Evolutionary conservation across 1,140 invertebrate genomes (phyloP).

Genomic region (Drosophila biarmipes): DNA sequence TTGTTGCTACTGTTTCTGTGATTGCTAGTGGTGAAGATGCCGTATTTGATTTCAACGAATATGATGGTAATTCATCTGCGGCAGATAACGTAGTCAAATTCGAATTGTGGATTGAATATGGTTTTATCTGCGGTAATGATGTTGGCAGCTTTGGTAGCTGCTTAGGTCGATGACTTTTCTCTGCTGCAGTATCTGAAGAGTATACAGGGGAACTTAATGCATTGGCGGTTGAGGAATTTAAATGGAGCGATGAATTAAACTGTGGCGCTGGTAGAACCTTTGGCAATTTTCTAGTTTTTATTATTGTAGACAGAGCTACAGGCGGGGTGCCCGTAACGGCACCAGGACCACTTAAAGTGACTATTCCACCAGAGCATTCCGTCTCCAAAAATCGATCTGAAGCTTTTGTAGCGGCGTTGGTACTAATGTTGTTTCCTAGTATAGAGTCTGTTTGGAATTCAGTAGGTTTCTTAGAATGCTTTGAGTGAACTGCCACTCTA

Average conservation of each 20-base stretch:
- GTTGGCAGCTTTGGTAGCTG: constrained; percentile 69
- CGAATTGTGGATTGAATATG: constrained; percentile 8
- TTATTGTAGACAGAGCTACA: constrained; percentile 4
- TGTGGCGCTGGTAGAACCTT: constrained; percentile 68
- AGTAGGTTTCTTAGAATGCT: constrained; percentile 29
- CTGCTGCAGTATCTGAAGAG: constrained; percentile 11
- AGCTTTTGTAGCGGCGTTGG: constrained; percentile 33
- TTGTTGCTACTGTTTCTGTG: background rate
- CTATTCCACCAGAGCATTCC: constrained; percentile 15
- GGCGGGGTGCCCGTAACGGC: constrained; percentile 1
- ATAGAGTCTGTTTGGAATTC: constrained; percentile 13
- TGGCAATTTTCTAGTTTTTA: constrained; percentile 79
- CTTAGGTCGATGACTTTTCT: constrained; percentile 54
- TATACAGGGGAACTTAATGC: constrained; percentile 15
- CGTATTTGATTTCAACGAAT: constrained; percentile 3
- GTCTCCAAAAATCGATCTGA: constrained; percentile 21
- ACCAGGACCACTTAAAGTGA: constrained; percentile 2
- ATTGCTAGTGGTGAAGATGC: constrained; percentile 17
- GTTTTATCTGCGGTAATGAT: constrained; percentile 6
- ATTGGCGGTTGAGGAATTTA: constrained; percentile 10
- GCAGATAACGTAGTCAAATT: constrained; percentile 3
- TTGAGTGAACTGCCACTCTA: constrained; percentile 56
- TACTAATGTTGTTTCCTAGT: constrained; percentile 8
- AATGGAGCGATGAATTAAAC: constrained; percentile 31
- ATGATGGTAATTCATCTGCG: constrained; percentile 24